phyloP scores from a whole-genome alignment of 2,797 vertebrate species.

The Gastrophryne carolinensis region DNA sequence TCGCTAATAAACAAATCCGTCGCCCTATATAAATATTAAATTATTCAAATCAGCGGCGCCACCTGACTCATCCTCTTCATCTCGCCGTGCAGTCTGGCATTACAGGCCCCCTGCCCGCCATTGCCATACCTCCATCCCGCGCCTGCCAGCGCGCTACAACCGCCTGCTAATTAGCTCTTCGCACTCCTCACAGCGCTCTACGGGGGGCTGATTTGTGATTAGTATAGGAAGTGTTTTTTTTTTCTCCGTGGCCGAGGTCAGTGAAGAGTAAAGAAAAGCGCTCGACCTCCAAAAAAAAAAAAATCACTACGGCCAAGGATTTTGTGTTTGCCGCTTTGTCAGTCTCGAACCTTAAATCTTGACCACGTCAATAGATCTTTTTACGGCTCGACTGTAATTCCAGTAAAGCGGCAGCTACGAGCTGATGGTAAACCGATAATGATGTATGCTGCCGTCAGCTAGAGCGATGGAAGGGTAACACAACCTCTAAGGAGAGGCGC shows the following conservation, averaged over 20 bases:
- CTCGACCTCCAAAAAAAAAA: too few relatives aligned
- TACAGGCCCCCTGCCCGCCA: background rate
- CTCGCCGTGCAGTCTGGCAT: too few relatives aligned
- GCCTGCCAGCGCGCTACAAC: background rate
- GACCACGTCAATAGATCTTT: slow-evolving; percentile 40
- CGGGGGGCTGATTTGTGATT: slow-evolving; percentile 40
- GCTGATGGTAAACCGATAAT: slow-evolving; percentile 28
- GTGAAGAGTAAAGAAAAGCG: too few relatives aligned
- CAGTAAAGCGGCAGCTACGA: slow-evolving; percentile 30
- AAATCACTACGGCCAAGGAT: slow-evolving; percentile 41
- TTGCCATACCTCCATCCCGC: background rate
- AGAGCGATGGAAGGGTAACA: background rate
- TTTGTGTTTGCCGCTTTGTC: slow-evolving; percentile 37
- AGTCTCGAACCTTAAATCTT: slow-evolving; percentile 36
- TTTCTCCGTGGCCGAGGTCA: slow-evolving; percentile 35
- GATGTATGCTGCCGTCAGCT: background rate
- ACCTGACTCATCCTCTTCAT: too few relatives aligned
- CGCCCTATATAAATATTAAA: too few relatives aligned
- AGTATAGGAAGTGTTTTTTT: slow-evolving; percentile 24
- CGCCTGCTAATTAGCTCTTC: background rate
- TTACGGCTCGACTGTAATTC: slow-evolving; percentile 27
- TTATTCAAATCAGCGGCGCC: too few relatives aligned
- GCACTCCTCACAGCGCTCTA: background rate
- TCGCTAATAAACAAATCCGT: too few relatives aligned
- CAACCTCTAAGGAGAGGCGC: slow-evolving; percentile 3